These are phyloP conservation scores for Nineta flava DNA, from an alignment of 2,888 invertebrate genomes.

Conservation along the genomic window DNA sequence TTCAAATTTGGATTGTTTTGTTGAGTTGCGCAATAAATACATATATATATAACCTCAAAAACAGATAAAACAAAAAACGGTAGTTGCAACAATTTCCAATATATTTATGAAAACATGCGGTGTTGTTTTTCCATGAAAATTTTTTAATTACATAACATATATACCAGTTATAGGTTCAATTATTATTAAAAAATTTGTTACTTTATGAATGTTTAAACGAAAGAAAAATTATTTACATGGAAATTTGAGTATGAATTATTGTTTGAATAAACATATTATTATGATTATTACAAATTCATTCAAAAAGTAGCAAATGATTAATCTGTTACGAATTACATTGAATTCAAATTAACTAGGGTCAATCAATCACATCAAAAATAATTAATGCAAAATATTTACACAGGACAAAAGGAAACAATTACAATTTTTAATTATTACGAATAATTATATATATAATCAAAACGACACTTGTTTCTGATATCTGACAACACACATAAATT, in stretches of 20 bases:
- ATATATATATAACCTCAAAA: not conserved
- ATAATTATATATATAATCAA: not conserved
- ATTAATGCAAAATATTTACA: not conserved
- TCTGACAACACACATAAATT: not conserved
- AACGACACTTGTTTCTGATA: not conserved
- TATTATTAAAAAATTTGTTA: not conserved
- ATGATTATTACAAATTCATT: no score
- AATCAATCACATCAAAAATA: not conserved
- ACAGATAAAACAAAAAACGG: not conserved
- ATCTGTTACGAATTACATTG: not conserved
- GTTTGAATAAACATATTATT: no score
- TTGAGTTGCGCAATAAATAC: not conserved
- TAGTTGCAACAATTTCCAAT: not conserved
- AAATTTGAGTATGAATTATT: not conserved
- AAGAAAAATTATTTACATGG: not conserved
- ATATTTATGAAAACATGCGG: not conserved
- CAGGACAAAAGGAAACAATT: not conserved
- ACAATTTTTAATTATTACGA: not conserved
- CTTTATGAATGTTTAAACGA: not conserved
- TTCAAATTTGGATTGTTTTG: no score
- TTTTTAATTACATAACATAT: not conserved
- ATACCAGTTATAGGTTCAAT: not conserved
- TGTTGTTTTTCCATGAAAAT: not conserved
- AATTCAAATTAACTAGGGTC: not conserved
- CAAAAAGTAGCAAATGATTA: no score